These are phyloP conservation scores for Amblyopsis rosae DNA, from an alignment of 2,113 vertebrate species.

Conservation along the genomic window DNA sequence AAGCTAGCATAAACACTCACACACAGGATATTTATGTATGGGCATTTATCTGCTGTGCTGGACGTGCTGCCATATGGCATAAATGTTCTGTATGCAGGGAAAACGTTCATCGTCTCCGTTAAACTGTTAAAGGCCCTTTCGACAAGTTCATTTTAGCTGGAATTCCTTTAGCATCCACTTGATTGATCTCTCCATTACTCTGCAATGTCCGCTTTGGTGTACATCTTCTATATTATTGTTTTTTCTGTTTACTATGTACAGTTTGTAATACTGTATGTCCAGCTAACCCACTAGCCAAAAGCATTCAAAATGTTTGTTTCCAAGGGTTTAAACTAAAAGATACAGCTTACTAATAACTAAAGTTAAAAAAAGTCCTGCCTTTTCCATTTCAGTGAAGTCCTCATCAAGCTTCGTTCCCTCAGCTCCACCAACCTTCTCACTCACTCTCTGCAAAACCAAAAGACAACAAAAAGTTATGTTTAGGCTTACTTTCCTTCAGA, in stretches of 20 bases:
- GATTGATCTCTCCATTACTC: too few species aligned
- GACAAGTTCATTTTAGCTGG: too few species aligned
- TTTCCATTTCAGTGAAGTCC: slow-evolving; percentile 96
- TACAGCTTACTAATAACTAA: background rate
- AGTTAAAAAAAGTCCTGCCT: slow-evolving; percentile 73
- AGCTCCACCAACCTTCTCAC: slow-evolving; percentile 94
- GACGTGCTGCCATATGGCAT: background rate
- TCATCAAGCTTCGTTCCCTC: slow-evolving; percentile 95
- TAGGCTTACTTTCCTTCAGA: background rate
- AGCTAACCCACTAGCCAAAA: too few species aligned
- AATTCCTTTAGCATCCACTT: too few species aligned
- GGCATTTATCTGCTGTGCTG: background rate
- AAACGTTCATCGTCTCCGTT: too few species aligned
- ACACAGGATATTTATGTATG: background rate
- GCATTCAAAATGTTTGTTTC: too few species aligned
- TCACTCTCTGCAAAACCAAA: slow-evolving; percentile 86
- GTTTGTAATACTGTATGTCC: too few species aligned
- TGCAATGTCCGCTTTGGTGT: too few species aligned
- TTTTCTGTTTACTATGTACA: too few species aligned
- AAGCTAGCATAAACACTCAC: background rate
- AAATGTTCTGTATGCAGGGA: background rate
- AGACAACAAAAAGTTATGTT: slow-evolving; percentile 10
- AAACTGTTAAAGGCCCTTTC: too few species aligned
- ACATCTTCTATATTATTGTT: too few species aligned
- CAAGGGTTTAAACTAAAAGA: too few species aligned